Conservation (phyloP, 2,888 invertebrate genomes). For the Drosophila picticornis region DNA sequence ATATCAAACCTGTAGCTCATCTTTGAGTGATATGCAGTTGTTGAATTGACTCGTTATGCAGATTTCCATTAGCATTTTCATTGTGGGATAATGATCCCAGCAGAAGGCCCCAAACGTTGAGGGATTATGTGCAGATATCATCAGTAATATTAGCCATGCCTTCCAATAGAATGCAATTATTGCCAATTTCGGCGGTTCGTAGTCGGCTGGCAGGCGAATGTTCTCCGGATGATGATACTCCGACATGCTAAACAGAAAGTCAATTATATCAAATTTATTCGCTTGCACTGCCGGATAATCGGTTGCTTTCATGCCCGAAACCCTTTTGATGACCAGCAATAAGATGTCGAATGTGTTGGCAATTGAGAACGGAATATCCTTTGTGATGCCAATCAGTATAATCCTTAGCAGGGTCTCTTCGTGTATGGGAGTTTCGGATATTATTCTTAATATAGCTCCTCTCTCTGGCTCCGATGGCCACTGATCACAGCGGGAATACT, state of each 20-base stretch:
- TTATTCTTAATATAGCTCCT: slow-evolving; percentile 90
- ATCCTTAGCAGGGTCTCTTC: slow-evolving; percentile 94
- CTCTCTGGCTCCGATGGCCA: slow-evolving; percentile 98
- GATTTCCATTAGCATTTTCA: slow-evolving; percentile 97
- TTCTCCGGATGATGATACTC: slow-evolving; percentile 97
- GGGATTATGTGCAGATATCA: slow-evolving; percentile 97
- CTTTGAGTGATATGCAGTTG: slow-evolving; percentile 87
- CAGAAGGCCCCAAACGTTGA: slow-evolving; percentile 93
- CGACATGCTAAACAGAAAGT: slow-evolving; percentile 95
- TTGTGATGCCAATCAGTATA: slow-evolving; percentile 90
- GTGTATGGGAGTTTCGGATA: slow-evolving; percentile 94
- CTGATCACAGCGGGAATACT: slow-evolving; percentile 93
- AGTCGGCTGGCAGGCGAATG: slow-evolving; percentile 93
- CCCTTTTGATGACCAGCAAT: slow-evolving; percentile 93
- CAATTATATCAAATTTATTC: slow-evolving; percentile 93
- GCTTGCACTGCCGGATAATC: slow-evolving; percentile 90
- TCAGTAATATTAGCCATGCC: slow-evolving; percentile 94
- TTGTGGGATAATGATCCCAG: slow-evolving; percentile 96
- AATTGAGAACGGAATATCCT: slow-evolving; percentile 92
- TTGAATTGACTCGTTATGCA: slow-evolving; percentile 93
- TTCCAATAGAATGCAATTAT: slow-evolving; percentile 98
- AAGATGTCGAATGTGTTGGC: slow-evolving; percentile 94
- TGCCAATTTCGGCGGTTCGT: slow-evolving; percentile 93
- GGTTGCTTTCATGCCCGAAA: slow-evolving; percentile 91
- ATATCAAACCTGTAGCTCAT: slow-evolving; percentile 88